Percentiles rank a stretch among this genome's conserved stretches.
Evolutionary conservation across 2,888 invertebrate genomes (phyloP).

Genomic region (Nowickia ferox): DNA sequence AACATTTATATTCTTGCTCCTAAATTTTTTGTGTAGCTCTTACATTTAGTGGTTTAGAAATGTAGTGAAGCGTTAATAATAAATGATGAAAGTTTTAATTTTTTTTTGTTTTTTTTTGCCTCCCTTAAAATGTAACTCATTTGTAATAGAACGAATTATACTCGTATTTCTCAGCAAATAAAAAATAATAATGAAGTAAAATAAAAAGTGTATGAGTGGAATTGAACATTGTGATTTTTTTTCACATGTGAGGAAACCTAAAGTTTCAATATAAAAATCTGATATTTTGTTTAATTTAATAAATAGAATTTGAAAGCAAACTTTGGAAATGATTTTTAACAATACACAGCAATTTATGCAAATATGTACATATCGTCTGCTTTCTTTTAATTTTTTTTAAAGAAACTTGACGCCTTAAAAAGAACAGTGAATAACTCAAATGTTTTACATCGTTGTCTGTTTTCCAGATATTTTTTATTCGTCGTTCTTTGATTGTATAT

Average conservation of each 20-base stretch:
- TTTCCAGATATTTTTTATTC: conserved; percentile 9
- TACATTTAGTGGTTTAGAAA: conserved; percentile 71
- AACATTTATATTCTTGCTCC: conserved; percentile 55
- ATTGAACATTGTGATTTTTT: conserved; percentile 19
- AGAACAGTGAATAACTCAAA: neutral
- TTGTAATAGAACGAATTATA: conserved; percentile 46
- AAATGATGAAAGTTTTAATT: conserved; percentile 72
- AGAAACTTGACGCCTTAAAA: conserved; percentile 26
- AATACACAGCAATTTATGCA: conserved; percentile 50
- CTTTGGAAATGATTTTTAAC: neutral
- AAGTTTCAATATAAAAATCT: conserved; percentile 21
- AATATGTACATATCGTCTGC: conserved; percentile 32
- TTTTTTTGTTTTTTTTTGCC: conserved; percentile 45
- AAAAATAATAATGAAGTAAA: conserved; percentile 29
- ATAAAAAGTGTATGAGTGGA: conserved; percentile 12
- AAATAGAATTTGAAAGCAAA: conserved; percentile 4
- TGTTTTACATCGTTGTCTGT: conserved; percentile 17
- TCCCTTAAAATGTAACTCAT: conserved; percentile 44
- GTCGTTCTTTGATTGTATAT: neutral
- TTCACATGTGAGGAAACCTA: conserved; percentile 26
- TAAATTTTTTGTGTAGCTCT: conserved; percentile 53
- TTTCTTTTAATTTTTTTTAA: neutral
- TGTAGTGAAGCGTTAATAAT: conserved; percentile 72
- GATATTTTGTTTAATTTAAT: conserved; percentile 9
- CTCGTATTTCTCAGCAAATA: conserved; percentile 21